Conservation (phyloP, 2,888 invertebrate genomes). For the Hemithea aestivaria region DNA sequence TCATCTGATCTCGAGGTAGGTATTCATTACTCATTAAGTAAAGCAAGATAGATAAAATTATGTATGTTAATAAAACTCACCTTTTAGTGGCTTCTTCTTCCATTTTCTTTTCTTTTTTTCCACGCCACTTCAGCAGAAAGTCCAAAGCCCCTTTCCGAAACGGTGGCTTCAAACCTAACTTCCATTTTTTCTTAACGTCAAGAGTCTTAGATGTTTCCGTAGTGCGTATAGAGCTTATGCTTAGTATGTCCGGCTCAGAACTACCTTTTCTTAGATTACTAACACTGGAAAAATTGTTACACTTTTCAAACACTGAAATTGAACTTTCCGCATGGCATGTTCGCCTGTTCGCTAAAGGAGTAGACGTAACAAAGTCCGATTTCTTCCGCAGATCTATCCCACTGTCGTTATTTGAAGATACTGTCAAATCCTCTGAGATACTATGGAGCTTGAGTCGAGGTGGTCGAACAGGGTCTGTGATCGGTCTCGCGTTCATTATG, state of each 20-base stretch:
- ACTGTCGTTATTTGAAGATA: constrained; percentile 51
- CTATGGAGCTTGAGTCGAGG: constrained; percentile 50
- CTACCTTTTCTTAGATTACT: constrained; percentile 58
- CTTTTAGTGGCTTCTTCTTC: constrained; percentile 39
- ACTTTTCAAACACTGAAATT: constrained; percentile 60
- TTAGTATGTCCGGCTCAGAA: constrained; percentile 65
- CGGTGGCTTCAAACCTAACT: constrained; percentile 51
- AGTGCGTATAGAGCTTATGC: constrained; percentile 44
- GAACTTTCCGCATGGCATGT: constrained; percentile 55
- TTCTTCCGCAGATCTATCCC: constrained; percentile 50
- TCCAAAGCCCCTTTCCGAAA: constrained; percentile 67
- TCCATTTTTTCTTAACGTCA: constrained; percentile 61
- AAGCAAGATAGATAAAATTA: constrained; percentile 11
- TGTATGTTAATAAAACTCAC: too few species aligned
- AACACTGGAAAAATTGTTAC: constrained; percentile 47
- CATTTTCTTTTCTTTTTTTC: constrained; percentile 50
- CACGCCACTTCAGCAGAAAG: constrained; percentile 66
- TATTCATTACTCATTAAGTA: neutral
- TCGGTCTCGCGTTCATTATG: constrained; percentile 58
- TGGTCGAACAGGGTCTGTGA: constrained; percentile 34
- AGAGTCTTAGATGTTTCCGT: constrained; percentile 48
- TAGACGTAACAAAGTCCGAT: constrained; percentile 57
- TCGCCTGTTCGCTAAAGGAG: constrained; percentile 60
- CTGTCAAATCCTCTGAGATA: constrained; percentile 52
- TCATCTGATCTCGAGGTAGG: too few species aligned